These are phyloP conservation scores for Temnothorax nylanderi DNA, from an alignment of 1,140 invertebrate species.

Conservation along the genomic window DNA sequence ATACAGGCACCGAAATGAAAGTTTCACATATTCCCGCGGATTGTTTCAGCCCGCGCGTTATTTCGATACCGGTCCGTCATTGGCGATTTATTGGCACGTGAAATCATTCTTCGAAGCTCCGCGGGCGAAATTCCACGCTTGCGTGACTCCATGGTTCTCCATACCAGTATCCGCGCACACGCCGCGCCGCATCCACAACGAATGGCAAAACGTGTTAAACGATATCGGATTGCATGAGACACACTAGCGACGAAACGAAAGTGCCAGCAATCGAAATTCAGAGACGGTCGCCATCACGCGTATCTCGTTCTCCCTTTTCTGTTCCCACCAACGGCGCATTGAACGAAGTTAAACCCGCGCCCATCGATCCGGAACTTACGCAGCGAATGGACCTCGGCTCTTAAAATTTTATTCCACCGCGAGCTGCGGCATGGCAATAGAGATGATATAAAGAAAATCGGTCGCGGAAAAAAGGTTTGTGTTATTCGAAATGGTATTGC, in stretches of 20 bases:
- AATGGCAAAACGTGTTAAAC: constrained; percentile 25
- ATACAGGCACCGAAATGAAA: constrained; percentile 20
- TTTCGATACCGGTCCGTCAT: constrained; percentile 41
- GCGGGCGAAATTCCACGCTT: constrained; percentile 38
- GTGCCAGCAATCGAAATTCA: constrained; percentile 50
- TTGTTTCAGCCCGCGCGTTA: constrained; percentile 40
- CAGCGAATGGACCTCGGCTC: constrained; percentile 42
- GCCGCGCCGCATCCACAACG: not conserved
- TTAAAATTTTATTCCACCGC: constrained; percentile 53
- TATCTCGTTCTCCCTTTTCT: not conserved
- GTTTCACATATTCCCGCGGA: constrained; percentile 16
- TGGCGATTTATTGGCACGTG: constrained; percentile 56
- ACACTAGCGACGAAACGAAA: constrained; percentile 17
- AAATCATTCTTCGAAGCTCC: constrained; percentile 39
- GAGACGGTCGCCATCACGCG: constrained; percentile 39
- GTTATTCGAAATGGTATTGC: constrained; percentile 9
- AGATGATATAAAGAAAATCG: constrained; percentile 21
- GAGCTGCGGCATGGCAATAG: not conserved
- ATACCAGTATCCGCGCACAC: not conserved
- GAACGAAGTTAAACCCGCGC: constrained; percentile 48
- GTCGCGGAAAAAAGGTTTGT: not conserved
- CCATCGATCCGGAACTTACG: constrained; percentile 47
- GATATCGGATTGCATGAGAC: constrained; percentile 17
- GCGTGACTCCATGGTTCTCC: not conserved
- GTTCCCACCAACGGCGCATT: constrained; percentile 4